phyloP scores from a whole-genome alignment of 1,140 invertebrate genomes.

The Cataglyphis hispanica region DNA sequence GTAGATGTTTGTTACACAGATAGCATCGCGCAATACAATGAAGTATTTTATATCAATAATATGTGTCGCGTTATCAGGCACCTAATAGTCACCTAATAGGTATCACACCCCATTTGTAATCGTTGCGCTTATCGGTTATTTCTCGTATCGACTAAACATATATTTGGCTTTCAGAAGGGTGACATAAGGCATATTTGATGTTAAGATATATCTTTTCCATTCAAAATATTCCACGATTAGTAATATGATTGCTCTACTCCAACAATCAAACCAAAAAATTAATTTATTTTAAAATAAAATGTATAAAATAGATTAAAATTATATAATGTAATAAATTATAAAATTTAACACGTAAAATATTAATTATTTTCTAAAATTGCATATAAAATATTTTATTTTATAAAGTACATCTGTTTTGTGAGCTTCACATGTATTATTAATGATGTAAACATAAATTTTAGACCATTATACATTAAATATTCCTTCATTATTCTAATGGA shows the following conservation, averaged over 20 bases:
- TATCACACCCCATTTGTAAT: constrained; percentile 73
- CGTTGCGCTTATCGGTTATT: constrained; percentile 63
- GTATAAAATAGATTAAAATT: not conserved
- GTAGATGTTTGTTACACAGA: constrained; percentile 41
- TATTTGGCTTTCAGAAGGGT: constrained; percentile 71
- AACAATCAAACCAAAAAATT: not conserved
- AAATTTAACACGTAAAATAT: not conserved
- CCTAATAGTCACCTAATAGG: constrained; percentile 74
- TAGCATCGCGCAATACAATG: constrained; percentile 36
- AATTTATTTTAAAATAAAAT: not conserved
- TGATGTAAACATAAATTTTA: not conserved
- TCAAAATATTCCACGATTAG: not conserved
- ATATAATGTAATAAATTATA: too few relatives aligned
- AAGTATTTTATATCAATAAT: constrained; percentile 49
- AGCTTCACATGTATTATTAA: too few relatives aligned
- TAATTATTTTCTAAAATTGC: not conserved
- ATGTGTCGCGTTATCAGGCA: constrained; percentile 64
- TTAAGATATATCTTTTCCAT: constrained; percentile 30
- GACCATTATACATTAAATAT: not conserved
- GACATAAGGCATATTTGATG: not conserved
- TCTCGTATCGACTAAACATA: constrained; percentile 58
- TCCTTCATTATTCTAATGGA: not conserved
- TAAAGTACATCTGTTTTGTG: not conserved
- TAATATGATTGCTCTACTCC: not conserved
- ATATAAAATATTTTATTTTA: not conserved